A percentile compares a stretch with the other conserved stretches of the same genome.
Evolutionary conservation across 2,113 vertebrate species (phyloP).

Genomic region (Peromyscus californicus): DNA sequence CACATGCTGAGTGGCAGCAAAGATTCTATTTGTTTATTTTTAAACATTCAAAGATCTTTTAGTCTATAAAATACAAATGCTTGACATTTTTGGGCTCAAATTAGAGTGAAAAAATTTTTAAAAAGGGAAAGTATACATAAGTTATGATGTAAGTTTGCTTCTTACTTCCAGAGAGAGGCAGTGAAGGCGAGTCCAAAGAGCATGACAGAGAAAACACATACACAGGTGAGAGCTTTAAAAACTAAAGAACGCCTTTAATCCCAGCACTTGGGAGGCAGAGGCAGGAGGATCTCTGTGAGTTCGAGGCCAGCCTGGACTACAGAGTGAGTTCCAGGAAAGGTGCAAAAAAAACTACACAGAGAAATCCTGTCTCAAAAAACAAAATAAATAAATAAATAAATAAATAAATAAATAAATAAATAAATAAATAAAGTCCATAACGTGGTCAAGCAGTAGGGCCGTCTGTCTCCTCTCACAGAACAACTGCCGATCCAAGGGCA

Average conservation of each 20-base stretch:
- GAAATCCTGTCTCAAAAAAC: too few relatives aligned
- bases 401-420: too few relatives aligned
- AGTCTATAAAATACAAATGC: slow-evolving; percentile 35
- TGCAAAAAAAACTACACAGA: too few relatives aligned
- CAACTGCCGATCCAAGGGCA: not conserved
- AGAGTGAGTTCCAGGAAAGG: too few relatives aligned
- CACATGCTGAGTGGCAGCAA: not conserved
- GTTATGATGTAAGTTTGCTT: slow-evolving; percentile 34
- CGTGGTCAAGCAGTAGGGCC: not conserved
- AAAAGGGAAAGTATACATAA: slow-evolving; percentile 5
- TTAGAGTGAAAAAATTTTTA: not conserved
- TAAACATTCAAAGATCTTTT: slow-evolving; percentile 49
- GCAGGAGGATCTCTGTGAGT: too few relatives aligned
- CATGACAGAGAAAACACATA: slow-evolving; percentile 19
- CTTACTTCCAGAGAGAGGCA: not conserved
- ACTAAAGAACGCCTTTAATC: too few relatives aligned
- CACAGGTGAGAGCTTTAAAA: not conserved
- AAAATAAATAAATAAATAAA: not conserved
- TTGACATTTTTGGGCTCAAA: slow-evolving; percentile 45
- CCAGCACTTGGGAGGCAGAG: too few relatives aligned
- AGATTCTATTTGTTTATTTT: slow-evolving; percentile 6
- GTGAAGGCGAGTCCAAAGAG: not conserved
- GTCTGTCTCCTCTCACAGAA: not conserved
- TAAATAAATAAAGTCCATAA: not conserved
- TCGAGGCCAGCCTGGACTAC: too few relatives aligned